Evolutionary conservation across 2,113 vertebrate genomes (phyloP), one percentile per base, ranked within the genome.

Genomic region (Dromiciops gliroides): DNA sequence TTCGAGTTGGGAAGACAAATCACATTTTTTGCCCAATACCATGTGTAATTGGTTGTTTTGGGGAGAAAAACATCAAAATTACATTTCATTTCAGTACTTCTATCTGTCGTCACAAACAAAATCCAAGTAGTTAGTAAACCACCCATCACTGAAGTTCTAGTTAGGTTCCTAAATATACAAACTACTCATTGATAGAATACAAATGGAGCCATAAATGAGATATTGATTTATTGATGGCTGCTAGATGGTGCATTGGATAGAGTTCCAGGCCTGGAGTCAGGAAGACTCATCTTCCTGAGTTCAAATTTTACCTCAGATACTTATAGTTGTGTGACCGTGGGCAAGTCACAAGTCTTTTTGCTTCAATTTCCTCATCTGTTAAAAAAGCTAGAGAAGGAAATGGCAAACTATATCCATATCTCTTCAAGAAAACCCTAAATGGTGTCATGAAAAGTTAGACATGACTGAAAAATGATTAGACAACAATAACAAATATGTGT

Each of bases 61-160:
- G 48, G 19, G 31, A 83, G 96, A 93, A 49, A 52, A 95, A 37
- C 91, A 94, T 60, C 48, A 31, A 94, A 90, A 92, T 94, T 24
- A 91, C 49, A 50, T 67, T 90, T 28, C 49, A 90, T 47, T 37
- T 89, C 51, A 48, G 50, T 23, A 60, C 8, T 92, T 83, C 90
- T 91, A 2, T 10, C 52, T 94, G 53, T 5, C 8, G 12, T 24
- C 49, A 47, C 24, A 88, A 75, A 91, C 16, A 89, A 11, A n/a
- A 48, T 67, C 44, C 10, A 94, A 67, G 31, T 25, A 28, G 5
- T 22, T 37, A 67, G 31, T 67, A 67, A 14, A 67, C 9, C 56
- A 67, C 10, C 10, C 28, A 31, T 67, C 10, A 37, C 0, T 37
- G 26, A 83, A 83, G 16, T n/a, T 83, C 19, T 16, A 44, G 37